These are phyloP conservation scores for Tillus elongatus DNA, from an alignment of 2,888 invertebrate species.

Conservation along the genomic window DNA sequence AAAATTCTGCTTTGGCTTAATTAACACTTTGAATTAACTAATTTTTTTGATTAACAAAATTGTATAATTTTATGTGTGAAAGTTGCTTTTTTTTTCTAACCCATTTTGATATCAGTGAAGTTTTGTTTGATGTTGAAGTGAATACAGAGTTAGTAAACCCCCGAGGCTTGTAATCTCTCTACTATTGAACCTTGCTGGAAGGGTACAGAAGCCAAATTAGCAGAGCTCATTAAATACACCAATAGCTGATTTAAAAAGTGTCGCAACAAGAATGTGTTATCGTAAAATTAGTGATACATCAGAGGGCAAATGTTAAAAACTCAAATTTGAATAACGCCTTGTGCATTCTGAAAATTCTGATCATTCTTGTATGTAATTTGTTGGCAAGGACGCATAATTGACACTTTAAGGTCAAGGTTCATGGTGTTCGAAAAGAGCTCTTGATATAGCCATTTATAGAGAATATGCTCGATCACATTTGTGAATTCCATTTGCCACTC, in stretches of 20 bases:
- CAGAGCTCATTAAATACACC: neutral
- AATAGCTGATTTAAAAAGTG: too few species aligned
- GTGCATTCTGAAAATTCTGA: too few species aligned
- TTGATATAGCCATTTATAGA: constrained; percentile 1
- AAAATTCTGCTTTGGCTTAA: neutral
- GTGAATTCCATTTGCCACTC: constrained; percentile 22
- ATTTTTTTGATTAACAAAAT: neutral
- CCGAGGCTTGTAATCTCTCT: constrained; percentile 32
- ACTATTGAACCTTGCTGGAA: constrained; percentile 36
- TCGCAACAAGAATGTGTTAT: too few species aligned
- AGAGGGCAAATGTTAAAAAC: too few species aligned
- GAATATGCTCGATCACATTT: constrained; percentile 20
- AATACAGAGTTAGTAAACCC: constrained; percentile 30
- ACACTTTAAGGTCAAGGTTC: too few species aligned
- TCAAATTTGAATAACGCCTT: too few species aligned
- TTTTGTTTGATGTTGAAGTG: constrained; percentile 24
- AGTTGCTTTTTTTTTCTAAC: neutral
- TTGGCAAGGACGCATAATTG: too few species aligned
- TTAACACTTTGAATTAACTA: neutral
- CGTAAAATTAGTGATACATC: too few species aligned
- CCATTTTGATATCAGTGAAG: neutral
- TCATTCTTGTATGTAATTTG: too few species aligned
- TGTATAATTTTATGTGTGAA: neutral
- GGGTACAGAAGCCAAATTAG: constrained; percentile 35
- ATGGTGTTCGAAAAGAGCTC: neutral